Percentiles rank a stretch among this genome's conserved stretches.
These are phyloP conservation scores for Mus caroli DNA, from an alignment of 2,797 vertebrate species.

Conservation along the genomic window DNA sequence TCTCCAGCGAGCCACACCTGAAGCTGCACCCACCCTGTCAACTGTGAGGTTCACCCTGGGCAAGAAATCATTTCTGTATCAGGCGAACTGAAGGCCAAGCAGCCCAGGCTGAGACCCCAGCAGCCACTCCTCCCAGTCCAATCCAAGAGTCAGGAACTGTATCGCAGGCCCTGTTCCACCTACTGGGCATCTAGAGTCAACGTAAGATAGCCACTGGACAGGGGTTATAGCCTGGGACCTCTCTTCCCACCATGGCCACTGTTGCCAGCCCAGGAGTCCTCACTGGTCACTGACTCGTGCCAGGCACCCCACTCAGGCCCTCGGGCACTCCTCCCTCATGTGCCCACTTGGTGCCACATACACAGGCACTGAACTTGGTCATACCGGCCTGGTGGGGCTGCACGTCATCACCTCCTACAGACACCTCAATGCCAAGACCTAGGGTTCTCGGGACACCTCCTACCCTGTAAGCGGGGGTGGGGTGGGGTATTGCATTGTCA, in stretches of 20 bases:
- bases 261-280: not conserved
- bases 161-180: not conserved
- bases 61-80: not conserved
- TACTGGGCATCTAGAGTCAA: not conserved
- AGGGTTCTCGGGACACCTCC: not conserved
- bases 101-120: not conserved
- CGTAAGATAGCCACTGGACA: no score
- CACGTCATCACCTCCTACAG: not conserved
- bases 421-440: not conserved
- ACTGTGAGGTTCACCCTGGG: not conserved
- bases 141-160: not conserved
- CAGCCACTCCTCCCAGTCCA: not conserved
- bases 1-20: not conserved
- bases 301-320: not conserved
- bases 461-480: no score
- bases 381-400: not conserved
- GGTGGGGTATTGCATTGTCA: not conserved
- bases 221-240: not conserved
- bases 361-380: not conserved
- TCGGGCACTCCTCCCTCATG: not conserved
- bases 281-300: not conserved
- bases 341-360: not conserved
- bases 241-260: not conserved
- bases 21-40: not conserved
- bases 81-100: not conserved